These are phyloP conservation scores for Asarcornis scutulata DNA, from an alignment of 2,113 vertebrate species.

Conservation along the genomic window DNA sequence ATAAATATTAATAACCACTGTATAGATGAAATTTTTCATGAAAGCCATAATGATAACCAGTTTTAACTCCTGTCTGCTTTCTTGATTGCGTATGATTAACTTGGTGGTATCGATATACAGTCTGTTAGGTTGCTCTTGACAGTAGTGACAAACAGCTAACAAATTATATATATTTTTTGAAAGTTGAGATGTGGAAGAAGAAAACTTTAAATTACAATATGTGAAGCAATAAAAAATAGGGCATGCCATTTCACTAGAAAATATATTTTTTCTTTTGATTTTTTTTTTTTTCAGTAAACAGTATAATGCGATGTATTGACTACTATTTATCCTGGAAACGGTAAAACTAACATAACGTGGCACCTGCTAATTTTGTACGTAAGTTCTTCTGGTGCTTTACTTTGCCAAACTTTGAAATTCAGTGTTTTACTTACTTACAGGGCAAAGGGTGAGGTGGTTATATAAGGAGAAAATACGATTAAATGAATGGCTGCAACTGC, in stretches of 20 bases:
- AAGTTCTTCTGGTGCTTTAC: constrained; percentile 15
- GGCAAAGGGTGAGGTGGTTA: constrained; percentile 1
- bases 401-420: constrained; percentile 27
- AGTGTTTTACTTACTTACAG: background rate
- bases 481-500: constrained; percentile 3
- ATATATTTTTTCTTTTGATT: background rate
- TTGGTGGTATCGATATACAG: background rate
- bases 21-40: background rate
- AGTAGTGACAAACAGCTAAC: constrained; percentile 10
- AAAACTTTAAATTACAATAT: background rate
- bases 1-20: background rate
- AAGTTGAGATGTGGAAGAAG: background rate
- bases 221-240: constrained; percentile 24
- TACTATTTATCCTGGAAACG: constrained; percentile 22
- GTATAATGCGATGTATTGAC: background rate
- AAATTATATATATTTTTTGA: background rate
- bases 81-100: background rate
- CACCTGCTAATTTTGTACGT: background rate
- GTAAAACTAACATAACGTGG: background rate
- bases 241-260: constrained; percentile 19
- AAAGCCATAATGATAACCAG: constrained; percentile 10
- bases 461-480: background rate
- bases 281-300: background rate
- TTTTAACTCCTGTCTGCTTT: background rate
- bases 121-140: background rate